phyloP scores from a whole-genome alignment of 1,140 invertebrate species.

The Euwallacea fornicatus region DNA sequence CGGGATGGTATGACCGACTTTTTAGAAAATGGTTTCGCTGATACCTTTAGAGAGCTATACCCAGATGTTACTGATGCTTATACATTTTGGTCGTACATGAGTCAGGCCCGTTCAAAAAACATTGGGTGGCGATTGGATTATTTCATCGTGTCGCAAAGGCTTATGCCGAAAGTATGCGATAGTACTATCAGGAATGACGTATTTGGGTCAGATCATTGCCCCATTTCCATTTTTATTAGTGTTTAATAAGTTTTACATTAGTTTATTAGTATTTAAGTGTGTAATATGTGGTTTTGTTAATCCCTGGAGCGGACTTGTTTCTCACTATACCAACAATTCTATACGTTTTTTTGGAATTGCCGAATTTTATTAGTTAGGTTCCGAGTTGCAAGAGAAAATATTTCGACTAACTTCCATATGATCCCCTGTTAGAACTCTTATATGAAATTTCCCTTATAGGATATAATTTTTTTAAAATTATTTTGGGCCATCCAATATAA shows the following conservation, averaged over 20 bases:
- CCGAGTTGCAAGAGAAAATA: too few relatives aligned
- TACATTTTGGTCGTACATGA: slow-evolving; percentile 94
- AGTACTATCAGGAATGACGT: slow-evolving; percentile 73
- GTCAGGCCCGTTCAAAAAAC: slow-evolving; percentile 83
- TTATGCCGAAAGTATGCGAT: slow-evolving; percentile 78
- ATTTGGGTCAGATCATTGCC: slow-evolving; percentile 88
- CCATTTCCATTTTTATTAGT: slow-evolving; percentile 71
- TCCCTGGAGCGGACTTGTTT: too few relatives aligned
- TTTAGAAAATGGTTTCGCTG: slow-evolving; percentile 77
- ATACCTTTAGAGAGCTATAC: slow-evolving; percentile 87
- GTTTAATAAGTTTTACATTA: slow-evolving; percentile 51
- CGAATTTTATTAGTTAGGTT: too few relatives aligned
- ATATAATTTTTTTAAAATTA: too few relatives aligned
- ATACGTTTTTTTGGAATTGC: too few relatives aligned
- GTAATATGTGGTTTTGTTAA: too few relatives aligned
- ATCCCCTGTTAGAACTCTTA: too few relatives aligned
- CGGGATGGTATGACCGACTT: slow-evolving; percentile 87
- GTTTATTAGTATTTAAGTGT: too few relatives aligned
- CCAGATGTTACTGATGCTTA: slow-evolving; percentile 83
- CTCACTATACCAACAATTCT: too few relatives aligned
- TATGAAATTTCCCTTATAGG: too few relatives aligned
- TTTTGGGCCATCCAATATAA: too few relatives aligned
- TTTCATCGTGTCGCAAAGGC: slow-evolving; percentile 82
- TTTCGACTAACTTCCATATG: too few relatives aligned
- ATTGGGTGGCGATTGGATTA: slow-evolving; percentile 97